These are phyloP conservation scores for Phodopus roborovskii DNA, from an alignment of 2,113 vertebrate genomes.

Conservation along the genomic window DNA sequence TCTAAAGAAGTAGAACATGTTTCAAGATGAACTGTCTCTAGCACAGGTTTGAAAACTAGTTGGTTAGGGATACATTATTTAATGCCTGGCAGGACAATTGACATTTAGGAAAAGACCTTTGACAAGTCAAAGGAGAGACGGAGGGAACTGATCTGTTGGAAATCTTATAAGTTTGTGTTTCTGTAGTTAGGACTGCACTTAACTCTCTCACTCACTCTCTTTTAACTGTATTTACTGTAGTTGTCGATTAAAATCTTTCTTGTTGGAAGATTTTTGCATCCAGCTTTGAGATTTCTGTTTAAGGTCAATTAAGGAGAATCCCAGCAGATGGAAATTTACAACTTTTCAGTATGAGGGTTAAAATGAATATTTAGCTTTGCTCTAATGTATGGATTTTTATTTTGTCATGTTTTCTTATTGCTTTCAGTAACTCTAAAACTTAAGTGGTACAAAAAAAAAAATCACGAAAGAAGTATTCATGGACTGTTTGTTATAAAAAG, in stretches of 20 bases:
- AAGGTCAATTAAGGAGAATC: constrained; percentile 6
- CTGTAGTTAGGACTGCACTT: background rate
- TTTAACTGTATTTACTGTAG: background rate
- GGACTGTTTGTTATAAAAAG: background rate
- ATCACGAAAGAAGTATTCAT: constrained; percentile 9
- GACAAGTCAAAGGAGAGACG: background rate
- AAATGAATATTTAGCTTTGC: constrained; percentile 49
- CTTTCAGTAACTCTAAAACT: background rate
- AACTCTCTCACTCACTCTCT: background rate
- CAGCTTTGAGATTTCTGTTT: constrained; percentile 16
- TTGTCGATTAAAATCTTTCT: constrained; percentile 1
- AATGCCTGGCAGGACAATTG: background rate
- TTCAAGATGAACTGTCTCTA: constrained; percentile 35
- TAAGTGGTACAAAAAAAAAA: background rate
- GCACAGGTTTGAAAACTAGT: constrained; percentile 14
- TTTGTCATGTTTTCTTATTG: background rate
- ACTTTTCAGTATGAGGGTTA: background rate
- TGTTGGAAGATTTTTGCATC: background rate
- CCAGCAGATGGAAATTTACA: background rate
- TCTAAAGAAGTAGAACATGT: constrained; percentile 4
- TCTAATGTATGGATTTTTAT: constrained; percentile 19
- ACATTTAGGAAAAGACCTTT: constrained; percentile 37
- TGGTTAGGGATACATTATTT: constrained; percentile 36
- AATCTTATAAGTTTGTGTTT: background rate
- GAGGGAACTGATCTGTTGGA: background rate